Percentiles rank a stretch among this genome's conserved stretches.
phyloP scores from a whole-genome alignment of 2,888 invertebrate species.

The Conchocele bisecta region DNA sequence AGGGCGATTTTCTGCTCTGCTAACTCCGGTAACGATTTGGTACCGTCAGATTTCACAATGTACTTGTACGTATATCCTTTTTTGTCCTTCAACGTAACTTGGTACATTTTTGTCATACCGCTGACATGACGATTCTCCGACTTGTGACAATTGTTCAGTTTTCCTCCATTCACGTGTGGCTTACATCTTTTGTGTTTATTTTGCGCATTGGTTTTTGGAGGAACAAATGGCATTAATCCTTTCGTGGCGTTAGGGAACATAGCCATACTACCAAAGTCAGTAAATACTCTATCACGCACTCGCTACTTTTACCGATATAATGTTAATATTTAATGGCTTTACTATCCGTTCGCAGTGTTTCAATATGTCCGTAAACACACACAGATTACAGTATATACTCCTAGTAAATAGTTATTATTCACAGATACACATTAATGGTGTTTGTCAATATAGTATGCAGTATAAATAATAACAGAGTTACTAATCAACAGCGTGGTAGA shows the following conservation, averaged over 20 bases:
- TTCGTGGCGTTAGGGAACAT: slow-evolving; percentile 79
- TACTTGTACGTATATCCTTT: slow-evolving; percentile 76
- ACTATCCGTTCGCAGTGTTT: no score
- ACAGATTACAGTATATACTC: no score
- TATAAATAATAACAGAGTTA: no score
- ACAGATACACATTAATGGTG: no score
- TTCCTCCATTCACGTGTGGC: slow-evolving; percentile 63
- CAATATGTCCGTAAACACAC: no score
- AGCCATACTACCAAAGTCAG: slow-evolving; percentile 58
- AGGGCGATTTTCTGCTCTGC: slow-evolving; percentile 59
- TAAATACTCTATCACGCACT: slow-evolving; percentile 28
- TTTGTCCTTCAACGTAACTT: slow-evolving; percentile 74
- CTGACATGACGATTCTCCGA: slow-evolving; percentile 31
- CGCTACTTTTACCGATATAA: no score
- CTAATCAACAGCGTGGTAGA: no score
- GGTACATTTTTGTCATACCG: slow-evolving; percentile 71
- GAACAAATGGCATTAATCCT: slow-evolving; percentile 80
- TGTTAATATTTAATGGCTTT: no score
- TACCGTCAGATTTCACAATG: slow-evolving; percentile 76
- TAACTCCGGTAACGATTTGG: slow-evolving; percentile 72
- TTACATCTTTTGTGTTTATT: slow-evolving; percentile 56
- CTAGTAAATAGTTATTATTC: no score
- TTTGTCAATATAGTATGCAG: no score
- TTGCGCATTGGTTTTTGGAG: slow-evolving; percentile 64
- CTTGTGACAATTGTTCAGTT: slow-evolving; percentile 64